Base-by-base conservation (phyloP, 2,797 vertebrate genomes). In the Lutjanus campechanus region DNA sequence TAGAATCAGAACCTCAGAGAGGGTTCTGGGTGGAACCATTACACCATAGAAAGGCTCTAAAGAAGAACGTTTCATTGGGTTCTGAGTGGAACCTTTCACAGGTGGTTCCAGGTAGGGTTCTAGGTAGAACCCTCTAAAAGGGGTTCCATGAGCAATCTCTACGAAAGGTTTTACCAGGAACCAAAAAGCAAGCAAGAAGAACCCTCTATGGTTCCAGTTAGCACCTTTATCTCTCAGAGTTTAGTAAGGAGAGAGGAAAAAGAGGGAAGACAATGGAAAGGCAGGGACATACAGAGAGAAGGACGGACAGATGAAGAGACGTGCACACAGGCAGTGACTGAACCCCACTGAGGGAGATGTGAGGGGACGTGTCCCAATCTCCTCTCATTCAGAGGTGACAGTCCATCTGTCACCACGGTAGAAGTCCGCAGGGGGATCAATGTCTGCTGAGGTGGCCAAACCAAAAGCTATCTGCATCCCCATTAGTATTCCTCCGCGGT, bases 381-480 rank as follows among this genome's bases (percentile, higher is more conserved):
- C 73, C 77, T 79, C 86, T 93, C 87, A 86, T 89, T 92, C 87
- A 81, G 92, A 91, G 87, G 87, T 93, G 95, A 95, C 94, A 95
- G 93, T 91, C 92, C 92, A 95, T 95, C 94, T 84, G 88, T 96
- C 94, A 93, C 85, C 85, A 40, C 62, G 41, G 29, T 46, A 74
- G 88, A 92, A 88, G 88, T 91, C 94, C 89, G 94, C 90, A 93
- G 90, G 88, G 85, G 91, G 92, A 96, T 96, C 95, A 94, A 96
- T 95, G 92, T 88, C 86, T 96, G 95, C 95, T 95, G 95, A 96
- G 94, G 93, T 93, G 92, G 94, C 87, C 95, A 93, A 95, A 95
- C 84, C 82, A 54, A 75, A 86, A 90, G 90, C 92, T 89, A 94
- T 95, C 93, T 95, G 93, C 94, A 94, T 95, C 89, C 86, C 81